Evolutionary conservation across 2,113 vertebrate species (phyloP).

Genomic region (Gorsachius goisagi): DNA sequence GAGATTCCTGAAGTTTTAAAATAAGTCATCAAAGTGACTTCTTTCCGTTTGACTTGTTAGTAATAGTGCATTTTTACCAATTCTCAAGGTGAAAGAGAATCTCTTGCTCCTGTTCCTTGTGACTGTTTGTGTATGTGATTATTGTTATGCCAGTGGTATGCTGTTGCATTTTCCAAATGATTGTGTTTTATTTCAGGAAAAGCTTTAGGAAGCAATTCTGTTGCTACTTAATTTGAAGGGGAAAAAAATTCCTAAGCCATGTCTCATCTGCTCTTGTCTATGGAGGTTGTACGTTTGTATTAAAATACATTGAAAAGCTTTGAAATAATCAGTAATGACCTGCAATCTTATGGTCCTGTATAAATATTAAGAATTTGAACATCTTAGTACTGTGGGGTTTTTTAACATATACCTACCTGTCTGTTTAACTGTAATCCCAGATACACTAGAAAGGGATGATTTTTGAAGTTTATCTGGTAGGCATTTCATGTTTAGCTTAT

Average conservation of each 20-base stretch:
- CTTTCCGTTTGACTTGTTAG: background rate
- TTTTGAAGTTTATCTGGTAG: background rate
- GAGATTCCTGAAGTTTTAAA: background rate
- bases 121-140: background rate
- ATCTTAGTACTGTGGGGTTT: background rate
- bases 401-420: background rate
- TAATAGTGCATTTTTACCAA: background rate
- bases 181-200: background rate
- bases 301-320: background rate
- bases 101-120: background rate
- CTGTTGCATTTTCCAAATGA: background rate
- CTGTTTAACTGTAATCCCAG: background rate
- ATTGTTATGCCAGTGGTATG: rapidly evolving
- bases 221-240: background rate
- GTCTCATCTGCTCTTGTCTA: background rate
- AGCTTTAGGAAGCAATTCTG: background rate
- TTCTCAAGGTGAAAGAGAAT: background rate
- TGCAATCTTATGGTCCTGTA: background rate
- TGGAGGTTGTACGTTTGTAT: background rate
- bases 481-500: background rate
- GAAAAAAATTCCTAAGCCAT: background rate
- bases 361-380: background rate
- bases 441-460: background rate
- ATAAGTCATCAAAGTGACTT: background rate
- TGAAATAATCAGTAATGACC: background rate